Evolutionary conservation across 2,797 vertebrate genomes (phyloP).

Genomic region (Liparis tanakae): DNA sequence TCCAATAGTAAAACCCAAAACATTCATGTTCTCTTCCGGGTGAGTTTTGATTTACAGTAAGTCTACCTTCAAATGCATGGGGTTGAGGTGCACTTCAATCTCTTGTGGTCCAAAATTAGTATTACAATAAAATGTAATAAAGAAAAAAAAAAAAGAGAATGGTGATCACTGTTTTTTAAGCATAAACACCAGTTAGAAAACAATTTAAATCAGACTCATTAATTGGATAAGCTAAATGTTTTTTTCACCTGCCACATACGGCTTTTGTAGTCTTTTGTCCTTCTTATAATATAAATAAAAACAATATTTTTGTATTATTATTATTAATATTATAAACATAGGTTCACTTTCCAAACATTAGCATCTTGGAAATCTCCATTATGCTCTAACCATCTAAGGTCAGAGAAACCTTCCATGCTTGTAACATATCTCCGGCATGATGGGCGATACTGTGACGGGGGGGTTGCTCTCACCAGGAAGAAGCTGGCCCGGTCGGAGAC

Average conservation of each 20-base stretch:
- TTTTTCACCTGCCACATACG: too few relatives aligned
- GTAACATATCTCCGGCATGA: background rate
- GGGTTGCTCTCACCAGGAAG: conserved; percentile 87
- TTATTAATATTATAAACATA: background rate
- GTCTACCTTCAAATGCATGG: background rate
- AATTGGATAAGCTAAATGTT: too few relatives aligned
- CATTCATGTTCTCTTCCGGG: background rate
- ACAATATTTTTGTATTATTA: background rate
- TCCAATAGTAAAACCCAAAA: background rate
- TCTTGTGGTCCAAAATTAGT: background rate
- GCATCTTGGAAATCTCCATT: background rate
- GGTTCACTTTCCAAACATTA: background rate
- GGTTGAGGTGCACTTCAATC: background rate
- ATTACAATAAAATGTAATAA: background rate
- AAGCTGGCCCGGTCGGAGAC: conserved; percentile 85
- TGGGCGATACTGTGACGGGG: background rate
- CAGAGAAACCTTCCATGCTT: background rate
- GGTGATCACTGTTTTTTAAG: too few relatives aligned
- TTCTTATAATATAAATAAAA: background rate
- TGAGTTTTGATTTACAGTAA: background rate
- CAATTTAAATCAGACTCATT: background rate
- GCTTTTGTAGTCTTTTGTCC: background rate
- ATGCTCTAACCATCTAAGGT: background rate
- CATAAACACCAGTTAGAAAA: background rate
- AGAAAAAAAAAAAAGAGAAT: too few relatives aligned